Conservation (phyloP, 2,113 vertebrate species). For the Melospiza melodia region DNA sequence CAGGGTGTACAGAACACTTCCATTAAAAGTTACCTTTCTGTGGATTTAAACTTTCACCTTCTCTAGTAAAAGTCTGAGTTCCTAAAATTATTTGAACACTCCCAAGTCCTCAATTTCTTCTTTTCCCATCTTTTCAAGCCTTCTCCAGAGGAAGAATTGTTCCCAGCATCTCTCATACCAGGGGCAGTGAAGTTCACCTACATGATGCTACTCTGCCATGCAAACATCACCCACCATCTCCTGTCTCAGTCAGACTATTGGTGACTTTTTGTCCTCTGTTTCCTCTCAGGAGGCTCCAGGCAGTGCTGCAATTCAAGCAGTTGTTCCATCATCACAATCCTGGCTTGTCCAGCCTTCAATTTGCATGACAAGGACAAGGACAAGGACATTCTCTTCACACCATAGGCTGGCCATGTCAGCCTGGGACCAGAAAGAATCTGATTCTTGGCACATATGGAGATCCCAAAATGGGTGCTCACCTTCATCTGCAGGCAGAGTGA, state of each 20-base stretch:
- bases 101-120: not conserved
- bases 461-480: not conserved
- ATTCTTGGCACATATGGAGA: not conserved
- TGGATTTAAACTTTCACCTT: not conserved
- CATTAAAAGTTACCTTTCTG: not conserved
- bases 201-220: not conserved
- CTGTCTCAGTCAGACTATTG: not conserved
- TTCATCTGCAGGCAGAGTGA: not conserved
- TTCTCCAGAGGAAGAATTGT: not conserved
- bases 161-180: not conserved
- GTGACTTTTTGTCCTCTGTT: not conserved
- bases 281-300: not conserved
- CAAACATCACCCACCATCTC: not conserved
- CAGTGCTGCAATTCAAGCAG: not conserved
- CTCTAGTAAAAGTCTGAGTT: not conserved
- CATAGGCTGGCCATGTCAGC: not conserved
- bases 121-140: not conserved
- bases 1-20: not conserved
- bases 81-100: not conserved
- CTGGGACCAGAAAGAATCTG: not conserved
- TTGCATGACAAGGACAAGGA: not conserved
- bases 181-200: not conserved
- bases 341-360: not conserved
- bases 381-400: not conserved
- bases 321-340: not conserved